These are phyloP conservation scores for Eremophila alpestris DNA, from an alignment of 2,797 vertebrate genomes.

Conservation along the genomic window DNA sequence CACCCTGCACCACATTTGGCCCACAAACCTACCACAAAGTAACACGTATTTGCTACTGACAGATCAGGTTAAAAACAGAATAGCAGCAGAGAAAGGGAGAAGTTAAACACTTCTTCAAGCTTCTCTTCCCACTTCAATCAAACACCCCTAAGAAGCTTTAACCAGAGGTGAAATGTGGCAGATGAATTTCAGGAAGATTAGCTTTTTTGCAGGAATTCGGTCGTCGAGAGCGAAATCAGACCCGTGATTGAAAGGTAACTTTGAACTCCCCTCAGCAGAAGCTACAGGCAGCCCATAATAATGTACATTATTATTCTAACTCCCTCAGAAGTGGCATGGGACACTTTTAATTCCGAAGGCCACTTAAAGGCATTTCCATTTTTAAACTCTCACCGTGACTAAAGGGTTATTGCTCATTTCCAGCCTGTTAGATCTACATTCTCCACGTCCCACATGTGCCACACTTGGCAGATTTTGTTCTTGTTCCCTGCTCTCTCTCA, in stretches of 20 bases:
- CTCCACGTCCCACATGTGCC: background rate
- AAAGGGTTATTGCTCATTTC: conserved; percentile 31
- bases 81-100: background rate
- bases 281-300: background rate
- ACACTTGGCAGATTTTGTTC: background rate
- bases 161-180: background rate
- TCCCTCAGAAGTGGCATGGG: background rate
- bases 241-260: conserved; percentile 18
- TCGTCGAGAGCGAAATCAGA: background rate
- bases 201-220: background rate
- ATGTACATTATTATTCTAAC: background rate
- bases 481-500: background rate
- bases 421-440: background rate
- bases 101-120: background rate
- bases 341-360: conserved; percentile 15
- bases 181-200: conserved; percentile 13
- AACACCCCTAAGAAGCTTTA: conserved; percentile 13
- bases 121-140: background rate
- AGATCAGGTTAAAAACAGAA: background rate
- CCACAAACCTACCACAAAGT: background rate
- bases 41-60: background rate
- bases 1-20: rapidly evolving
- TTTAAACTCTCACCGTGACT: background rate
- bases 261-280: conserved; percentile 9
- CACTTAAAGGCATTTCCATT: conserved; percentile 25